Conservation (phyloP, 1,140 invertebrate species). For the Vanessa tameamea region DNA sequence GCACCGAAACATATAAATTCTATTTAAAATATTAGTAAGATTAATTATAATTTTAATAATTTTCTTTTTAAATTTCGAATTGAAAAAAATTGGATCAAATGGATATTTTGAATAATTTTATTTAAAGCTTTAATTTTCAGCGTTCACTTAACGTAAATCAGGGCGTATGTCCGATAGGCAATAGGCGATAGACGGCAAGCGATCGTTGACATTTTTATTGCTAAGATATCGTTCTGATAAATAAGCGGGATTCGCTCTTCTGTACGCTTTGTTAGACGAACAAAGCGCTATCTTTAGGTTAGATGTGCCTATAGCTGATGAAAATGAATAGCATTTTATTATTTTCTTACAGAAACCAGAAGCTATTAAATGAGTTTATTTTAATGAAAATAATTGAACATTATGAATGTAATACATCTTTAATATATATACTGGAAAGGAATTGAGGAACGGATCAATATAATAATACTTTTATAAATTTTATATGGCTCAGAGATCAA, state of each 20-base stretch:
- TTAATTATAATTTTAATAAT: background rate
- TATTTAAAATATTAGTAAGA: too few species aligned
- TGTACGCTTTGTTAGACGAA: slow-evolving; percentile 28
- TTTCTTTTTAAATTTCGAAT: background rate
- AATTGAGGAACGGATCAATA: too few species aligned
- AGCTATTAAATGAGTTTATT: background rate
- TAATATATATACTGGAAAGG: too few species aligned
- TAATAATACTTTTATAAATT: too few species aligned
- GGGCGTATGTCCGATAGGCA: slow-evolving; percentile 21
- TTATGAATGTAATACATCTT: background rate
- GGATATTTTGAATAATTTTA: background rate
- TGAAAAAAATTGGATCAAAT: too few species aligned
- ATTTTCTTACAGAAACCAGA: background rate
- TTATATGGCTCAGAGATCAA: too few species aligned
- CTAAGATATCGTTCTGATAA: slow-evolving; percentile 33
- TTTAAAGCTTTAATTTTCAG: slow-evolving; percentile 28
- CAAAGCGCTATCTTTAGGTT: slow-evolving; percentile 21
- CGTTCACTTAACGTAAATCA: slow-evolving; percentile 9
- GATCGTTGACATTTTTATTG: slow-evolving; percentile 35
- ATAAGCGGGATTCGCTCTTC: slow-evolving; percentile 15
- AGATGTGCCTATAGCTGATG: slow-evolving; percentile 16
- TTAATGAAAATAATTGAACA: background rate
- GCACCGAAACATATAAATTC: too few species aligned
- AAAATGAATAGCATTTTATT: slow-evolving; percentile 17
- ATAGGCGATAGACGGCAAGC: slow-evolving; percentile 17